These are phyloP conservation scores for Oreochromis mossambicus DNA, from an alignment of 2,797 vertebrate genomes.

Conservation along the genomic window DNA sequence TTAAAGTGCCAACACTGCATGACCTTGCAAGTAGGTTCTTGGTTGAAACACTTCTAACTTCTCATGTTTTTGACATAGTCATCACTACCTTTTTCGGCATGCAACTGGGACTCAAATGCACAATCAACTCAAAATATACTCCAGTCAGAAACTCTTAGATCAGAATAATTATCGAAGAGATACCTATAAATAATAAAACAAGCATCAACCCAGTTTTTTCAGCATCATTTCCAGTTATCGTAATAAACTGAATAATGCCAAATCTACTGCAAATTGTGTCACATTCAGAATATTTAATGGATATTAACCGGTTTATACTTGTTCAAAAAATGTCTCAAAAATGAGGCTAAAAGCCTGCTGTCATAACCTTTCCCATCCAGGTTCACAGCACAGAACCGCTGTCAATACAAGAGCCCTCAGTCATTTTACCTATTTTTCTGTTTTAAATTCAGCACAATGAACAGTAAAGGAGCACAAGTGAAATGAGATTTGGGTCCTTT, in stretches of 20 bases:
- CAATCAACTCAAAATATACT: not conserved
- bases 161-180: not conserved
- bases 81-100: not conserved
- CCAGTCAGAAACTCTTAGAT: not conserved
- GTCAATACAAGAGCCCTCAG: accelerated
- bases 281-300: not conserved
- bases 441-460: not conserved
- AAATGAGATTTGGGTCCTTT: not conserved
- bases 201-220: not conserved
- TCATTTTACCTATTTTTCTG: not conserved
- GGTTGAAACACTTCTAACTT: not conserved
- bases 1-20: not conserved
- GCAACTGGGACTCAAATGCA: not conserved
- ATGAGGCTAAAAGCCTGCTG: not conserved
- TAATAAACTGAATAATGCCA: not conserved
- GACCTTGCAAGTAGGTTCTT: not conserved
- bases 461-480: not conserved
- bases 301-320: not conserved
- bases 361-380: not conserved
- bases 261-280: not conserved
- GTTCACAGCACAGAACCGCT: accelerated
- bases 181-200: not conserved
- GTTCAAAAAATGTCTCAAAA: not conserved
- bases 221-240: not conserved
- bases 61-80: not conserved